Evolutionary conservation across 2,888 invertebrate species (phyloP).

Genomic region (Euplexia lucipara): DNA sequence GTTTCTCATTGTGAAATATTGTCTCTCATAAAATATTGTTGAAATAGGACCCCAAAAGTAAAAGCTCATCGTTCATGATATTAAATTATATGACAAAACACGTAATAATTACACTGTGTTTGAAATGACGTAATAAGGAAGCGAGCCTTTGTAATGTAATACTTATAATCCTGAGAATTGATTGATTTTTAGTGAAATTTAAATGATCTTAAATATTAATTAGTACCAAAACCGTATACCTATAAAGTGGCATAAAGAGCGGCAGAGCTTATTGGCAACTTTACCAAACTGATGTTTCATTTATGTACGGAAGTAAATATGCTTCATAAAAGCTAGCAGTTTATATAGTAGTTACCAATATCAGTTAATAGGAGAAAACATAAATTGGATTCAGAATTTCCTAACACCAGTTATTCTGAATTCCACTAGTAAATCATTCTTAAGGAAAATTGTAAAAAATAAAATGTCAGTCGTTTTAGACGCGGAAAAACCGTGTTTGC

Average conservation of each 20-base stretch:
- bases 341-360: not conserved
- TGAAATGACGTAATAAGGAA: conserved; percentile 27
- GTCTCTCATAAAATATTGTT: conserved; percentile 20
- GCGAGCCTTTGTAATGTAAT: conserved; percentile 12
- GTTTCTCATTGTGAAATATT: conserved; percentile 15
- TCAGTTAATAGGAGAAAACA: not conserved
- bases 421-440: not conserved
- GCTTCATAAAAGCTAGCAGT: not conserved
- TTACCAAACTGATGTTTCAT: too few relatives aligned
- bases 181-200: conserved; percentile 21
- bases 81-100: conserved; percentile 28
- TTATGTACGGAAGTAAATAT: not conserved
- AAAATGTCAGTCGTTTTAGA: not conserved
- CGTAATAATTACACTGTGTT: conserved; percentile 8
- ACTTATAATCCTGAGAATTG: conserved; percentile 32
- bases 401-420: not conserved
- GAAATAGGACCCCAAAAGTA: conserved; percentile 10
- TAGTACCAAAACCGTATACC: conserved; percentile 4
- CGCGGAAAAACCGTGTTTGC: not conserved
- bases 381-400: too few relatives aligned
- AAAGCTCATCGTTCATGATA: conserved; percentile 22
- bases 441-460: too few relatives aligned
- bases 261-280: too few relatives aligned
- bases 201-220: conserved; percentile 11
- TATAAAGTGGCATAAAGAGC: conserved; percentile 17